These are phyloP conservation scores for Galleria mellonella DNA, from an alignment of 1,140 invertebrate species.

Conservation along the genomic window DNA sequence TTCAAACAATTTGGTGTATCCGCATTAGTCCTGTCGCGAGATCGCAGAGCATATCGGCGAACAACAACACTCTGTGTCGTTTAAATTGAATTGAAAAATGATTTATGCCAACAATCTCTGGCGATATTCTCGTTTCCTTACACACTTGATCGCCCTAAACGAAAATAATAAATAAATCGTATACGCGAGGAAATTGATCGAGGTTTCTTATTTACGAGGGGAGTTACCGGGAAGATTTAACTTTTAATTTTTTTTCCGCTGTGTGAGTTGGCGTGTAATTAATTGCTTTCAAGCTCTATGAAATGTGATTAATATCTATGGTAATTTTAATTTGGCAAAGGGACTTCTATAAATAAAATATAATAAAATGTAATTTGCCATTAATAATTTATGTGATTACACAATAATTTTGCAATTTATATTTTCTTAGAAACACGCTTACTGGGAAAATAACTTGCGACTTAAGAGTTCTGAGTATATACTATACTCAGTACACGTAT, in stretches of 20 bases:
- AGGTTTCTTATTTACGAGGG: slow-evolving; percentile 20
- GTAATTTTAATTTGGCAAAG: not conserved
- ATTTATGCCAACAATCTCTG: slow-evolving; percentile 58
- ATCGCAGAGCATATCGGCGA: slow-evolving; percentile 21
- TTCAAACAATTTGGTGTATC: slow-evolving; percentile 16
- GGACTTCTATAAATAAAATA: not conserved
- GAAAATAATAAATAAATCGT: slow-evolving; percentile 49
- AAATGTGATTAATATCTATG: slow-evolving; percentile 1
- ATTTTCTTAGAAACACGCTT: not conserved
- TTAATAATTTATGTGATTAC: not conserved
- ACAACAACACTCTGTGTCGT: slow-evolving; percentile 52
- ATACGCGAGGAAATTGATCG: slow-evolving; percentile 31
- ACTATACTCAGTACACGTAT: too few relatives aligned
- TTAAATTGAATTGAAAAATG: slow-evolving; percentile 65
- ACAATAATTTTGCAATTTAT: not conserved
- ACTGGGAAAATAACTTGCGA: not conserved
- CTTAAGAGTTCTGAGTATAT: not conserved
- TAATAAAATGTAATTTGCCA: not conserved
- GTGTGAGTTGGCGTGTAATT: slow-evolving; percentile 7
- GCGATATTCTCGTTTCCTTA: slow-evolving; percentile 38
- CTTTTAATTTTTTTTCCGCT: slow-evolving; percentile 7
- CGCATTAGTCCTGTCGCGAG: slow-evolving; percentile 7
- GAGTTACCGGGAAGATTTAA: slow-evolving; percentile 7
- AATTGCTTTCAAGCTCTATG: slow-evolving; percentile 11
- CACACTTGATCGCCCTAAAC: slow-evolving; percentile 41